These are phyloP conservation scores for Electrophaes corylata DNA, from an alignment of 2,888 invertebrate genomes.

Conservation along the genomic window DNA sequence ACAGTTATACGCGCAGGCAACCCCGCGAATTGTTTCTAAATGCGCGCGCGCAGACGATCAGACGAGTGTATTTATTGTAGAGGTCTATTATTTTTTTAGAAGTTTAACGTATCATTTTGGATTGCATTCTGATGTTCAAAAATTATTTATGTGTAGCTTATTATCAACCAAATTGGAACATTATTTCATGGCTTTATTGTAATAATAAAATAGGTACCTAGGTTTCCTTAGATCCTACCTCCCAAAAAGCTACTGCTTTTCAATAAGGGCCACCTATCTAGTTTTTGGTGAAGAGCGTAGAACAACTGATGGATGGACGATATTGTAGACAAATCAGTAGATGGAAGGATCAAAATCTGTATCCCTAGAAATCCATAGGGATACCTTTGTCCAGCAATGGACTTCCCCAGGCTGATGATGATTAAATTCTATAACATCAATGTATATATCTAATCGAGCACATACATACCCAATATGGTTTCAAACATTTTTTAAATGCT, in stretches of 20 bases:
- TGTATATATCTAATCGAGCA: too few relatives aligned
- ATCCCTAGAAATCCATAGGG: too few relatives aligned
- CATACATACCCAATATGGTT: neutral
- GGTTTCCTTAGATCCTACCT: neutral
- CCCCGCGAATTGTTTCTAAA: slow-evolving; percentile 80
- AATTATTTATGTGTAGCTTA: neutral
- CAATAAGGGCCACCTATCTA: neutral
- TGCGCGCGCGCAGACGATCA: slow-evolving; percentile 57
- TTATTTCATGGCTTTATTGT: neutral
- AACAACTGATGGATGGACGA: too few relatives aligned
- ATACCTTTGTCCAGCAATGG: too few relatives aligned
- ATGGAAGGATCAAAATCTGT: too few relatives aligned
- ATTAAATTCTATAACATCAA: too few relatives aligned
- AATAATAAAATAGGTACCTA: neutral
- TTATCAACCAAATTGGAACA: too few relatives aligned
- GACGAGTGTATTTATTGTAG: slow-evolving; percentile 33
- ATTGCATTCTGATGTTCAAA: neutral
- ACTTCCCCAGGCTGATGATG: too few relatives aligned
- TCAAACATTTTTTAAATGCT: neutral
- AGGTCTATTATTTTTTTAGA: slow-evolving; percentile 33
- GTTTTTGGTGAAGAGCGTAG: too few relatives aligned
- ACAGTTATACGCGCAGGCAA: slow-evolving; percentile 79
- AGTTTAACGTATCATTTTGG: neutral
- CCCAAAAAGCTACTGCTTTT: neutral
- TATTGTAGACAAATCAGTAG: too few relatives aligned